A percentile compares a stretch with the other conserved stretches of the same genome.
These are phyloP conservation scores for Nomada ruficornis DNA, from an alignment of 2,888 invertebrate species.

Conservation along the genomic window DNA sequence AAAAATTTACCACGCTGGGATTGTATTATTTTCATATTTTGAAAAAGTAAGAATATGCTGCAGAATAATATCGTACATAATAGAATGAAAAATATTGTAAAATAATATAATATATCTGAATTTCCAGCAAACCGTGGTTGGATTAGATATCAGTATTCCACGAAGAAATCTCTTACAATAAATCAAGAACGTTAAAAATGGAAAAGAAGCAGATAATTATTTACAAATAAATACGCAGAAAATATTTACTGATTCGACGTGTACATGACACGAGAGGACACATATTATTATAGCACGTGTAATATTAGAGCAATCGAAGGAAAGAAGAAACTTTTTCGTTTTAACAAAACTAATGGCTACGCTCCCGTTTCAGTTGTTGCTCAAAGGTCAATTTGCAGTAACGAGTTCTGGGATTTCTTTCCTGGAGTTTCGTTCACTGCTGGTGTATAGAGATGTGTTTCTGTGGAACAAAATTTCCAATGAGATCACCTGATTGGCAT, in stretches of 20 bases:
- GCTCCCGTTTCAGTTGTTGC: conserved; percentile 17
- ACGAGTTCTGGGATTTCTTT: conserved; percentile 45
- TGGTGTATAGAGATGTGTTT: not conserved
- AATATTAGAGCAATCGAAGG: conserved; percentile 18
- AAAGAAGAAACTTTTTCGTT: conserved; percentile 39
- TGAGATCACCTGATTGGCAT: not conserved
- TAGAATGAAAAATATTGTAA: not conserved
- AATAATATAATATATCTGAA: no score
- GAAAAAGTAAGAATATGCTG: not conserved
- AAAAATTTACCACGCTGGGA: not conserved
- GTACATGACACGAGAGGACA: not conserved
- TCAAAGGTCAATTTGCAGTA: conserved; percentile 47
- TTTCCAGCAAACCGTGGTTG: no score
- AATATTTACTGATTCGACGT: not conserved
- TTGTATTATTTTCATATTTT: not conserved
- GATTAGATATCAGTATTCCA: no score
- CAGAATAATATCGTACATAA: not conserved
- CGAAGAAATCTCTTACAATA: no score
- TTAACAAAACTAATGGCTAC: conserved; percentile 45
- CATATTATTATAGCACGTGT: not conserved
- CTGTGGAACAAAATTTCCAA: not conserved
- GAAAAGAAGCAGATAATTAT: not conserved
- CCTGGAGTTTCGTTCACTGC: conserved; percentile 11
- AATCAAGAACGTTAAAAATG: no score
- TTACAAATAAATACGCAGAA: not conserved